Base-by-base conservation (phyloP, 2,113 vertebrate genomes). In the Saccopteryx bilineata region DNA sequence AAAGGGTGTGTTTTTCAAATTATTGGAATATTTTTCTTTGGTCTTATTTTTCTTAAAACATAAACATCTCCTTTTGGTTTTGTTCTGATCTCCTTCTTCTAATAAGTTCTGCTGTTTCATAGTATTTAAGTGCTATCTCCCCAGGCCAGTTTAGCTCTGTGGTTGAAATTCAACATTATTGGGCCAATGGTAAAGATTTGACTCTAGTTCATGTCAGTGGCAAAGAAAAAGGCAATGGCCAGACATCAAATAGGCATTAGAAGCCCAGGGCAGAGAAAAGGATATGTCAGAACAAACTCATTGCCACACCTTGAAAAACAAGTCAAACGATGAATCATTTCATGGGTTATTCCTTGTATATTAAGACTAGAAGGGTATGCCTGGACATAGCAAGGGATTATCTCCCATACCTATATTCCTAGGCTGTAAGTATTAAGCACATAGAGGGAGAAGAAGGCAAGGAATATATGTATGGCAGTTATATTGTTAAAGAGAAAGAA, bases 301-400 rank as follows among this genome's bases (percentile, higher is more conserved):
- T 69, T 31, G 60, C 9, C 63, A 75, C 48, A 19, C 48, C 93
- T 94, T 56, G 58, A 93, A 95, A 94, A 91, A 88, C 92, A 96
- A 96, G 95, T 89, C 17, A 54, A 65, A 69, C 0, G 0, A 82
- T 91, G 82, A 93, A 26, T 80, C 90, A 87, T 69, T 60, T 58
- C 5, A 26, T 78, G 56, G 19, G 52, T 68, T 39, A 52, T 5
- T 63, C 71, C 17, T 46, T n/a, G 28, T 19, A 60, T 56, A 81
- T 31, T 60, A 39, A 56, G 15, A 26, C 84, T 52, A 69, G 19
- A 8, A 65, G 39, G 28, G 10, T 87, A 0, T 83, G 60, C 65
- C 65, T 6, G 54, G 76, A 75, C 46, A 58, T 31, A 63, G 10
- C 28, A 54, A 63, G 60, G 79, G 48, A 74, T n/a, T 82, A 9